These are phyloP conservation scores for Chondrosia reniformis DNA, from an alignment of 37 sponge, comb jelly and placozoan genomes.

Conservation along the genomic window DNA sequence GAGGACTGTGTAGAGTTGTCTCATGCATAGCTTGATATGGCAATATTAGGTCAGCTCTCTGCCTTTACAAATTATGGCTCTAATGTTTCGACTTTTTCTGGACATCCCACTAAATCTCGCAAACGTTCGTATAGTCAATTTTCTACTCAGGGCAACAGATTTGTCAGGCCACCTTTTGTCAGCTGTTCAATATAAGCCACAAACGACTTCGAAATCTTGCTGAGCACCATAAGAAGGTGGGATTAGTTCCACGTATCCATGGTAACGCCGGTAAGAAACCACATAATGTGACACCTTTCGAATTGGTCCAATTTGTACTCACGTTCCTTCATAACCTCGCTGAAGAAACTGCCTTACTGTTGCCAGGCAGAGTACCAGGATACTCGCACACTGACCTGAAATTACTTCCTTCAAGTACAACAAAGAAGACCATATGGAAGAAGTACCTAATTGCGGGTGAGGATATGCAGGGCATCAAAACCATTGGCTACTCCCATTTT, in stretches of 20 bases:
- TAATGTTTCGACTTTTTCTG: not conserved
- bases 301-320: not conserved
- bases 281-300: not conserved
- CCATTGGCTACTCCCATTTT: constrained; percentile 17
- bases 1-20: not conserved
- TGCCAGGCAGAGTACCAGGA: constrained; percentile 21
- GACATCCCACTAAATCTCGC: not conserved
- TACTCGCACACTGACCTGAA: constrained; percentile 20
- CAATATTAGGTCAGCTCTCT: not conserved
- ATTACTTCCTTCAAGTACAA: constrained; percentile 21
- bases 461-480: not conserved
- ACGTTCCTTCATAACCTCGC: constrained; percentile 16
- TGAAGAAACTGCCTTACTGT: constrained; percentile 26
- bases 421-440: constrained; percentile 1
- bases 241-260: not conserved
- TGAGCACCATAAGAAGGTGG: not conserved
- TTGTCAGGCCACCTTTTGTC: not conserved
- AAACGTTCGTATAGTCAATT: not conserved
- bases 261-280: constrained; percentile 1
- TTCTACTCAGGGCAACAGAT: not conserved
- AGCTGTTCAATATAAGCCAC: not conserved
- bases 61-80: not conserved
- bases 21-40: not conserved
- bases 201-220: not conserved
- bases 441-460: not conserved